Percentiles rank a stretch among this genome's conserved stretches.
These are phyloP conservation scores for Xiphias gladius DNA, from an alignment of 2,113 vertebrate genomes.

Conservation along the genomic window DNA sequence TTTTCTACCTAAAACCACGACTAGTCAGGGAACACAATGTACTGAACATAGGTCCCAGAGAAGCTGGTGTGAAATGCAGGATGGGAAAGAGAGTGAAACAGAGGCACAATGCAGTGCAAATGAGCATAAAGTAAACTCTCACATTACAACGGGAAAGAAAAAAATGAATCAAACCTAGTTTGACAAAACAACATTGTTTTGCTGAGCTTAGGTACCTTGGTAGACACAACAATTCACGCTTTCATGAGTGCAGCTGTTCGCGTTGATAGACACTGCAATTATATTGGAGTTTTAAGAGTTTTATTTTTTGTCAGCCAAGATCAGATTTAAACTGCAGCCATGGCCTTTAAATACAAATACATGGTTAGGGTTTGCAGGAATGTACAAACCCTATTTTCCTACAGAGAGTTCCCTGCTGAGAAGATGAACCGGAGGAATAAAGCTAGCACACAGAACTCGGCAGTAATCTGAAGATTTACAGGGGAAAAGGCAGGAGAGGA, in stretches of 20 bases:
- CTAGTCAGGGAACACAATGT: constrained; percentile 45
- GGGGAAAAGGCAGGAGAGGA: not conserved
- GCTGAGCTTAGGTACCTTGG: constrained; percentile 7
- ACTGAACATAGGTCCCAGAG: constrained; percentile 50
- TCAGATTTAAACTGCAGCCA: not conserved
- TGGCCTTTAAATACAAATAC: not conserved
- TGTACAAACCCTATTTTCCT: constrained; percentile 9
- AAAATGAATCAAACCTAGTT: constrained; percentile 38
- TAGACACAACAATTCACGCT: not conserved
- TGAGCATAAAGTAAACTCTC: constrained; percentile 36
- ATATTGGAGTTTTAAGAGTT: not conserved
- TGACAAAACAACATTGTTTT: constrained; percentile 24
- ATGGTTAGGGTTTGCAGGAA: constrained; percentile 13
- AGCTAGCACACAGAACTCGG: constrained; percentile 28
- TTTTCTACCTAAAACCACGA: constrained; percentile 62
- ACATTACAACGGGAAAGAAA: constrained; percentile 17
- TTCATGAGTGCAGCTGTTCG: constrained; percentile 16
- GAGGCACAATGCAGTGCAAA: constrained; percentile 27
- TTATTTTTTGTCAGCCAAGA: not conserved
- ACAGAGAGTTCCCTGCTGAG: constrained; percentile 37
- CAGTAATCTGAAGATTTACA: constrained; percentile 33
- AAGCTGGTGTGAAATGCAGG: constrained; percentile 30
- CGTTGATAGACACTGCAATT: not conserved
- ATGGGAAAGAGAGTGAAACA: constrained; percentile 29
- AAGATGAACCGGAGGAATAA: constrained; percentile 57